These are phyloP conservation scores for Achlya flavicornis DNA, from an alignment of 2,888 invertebrate species.

Conservation along the genomic window DNA sequence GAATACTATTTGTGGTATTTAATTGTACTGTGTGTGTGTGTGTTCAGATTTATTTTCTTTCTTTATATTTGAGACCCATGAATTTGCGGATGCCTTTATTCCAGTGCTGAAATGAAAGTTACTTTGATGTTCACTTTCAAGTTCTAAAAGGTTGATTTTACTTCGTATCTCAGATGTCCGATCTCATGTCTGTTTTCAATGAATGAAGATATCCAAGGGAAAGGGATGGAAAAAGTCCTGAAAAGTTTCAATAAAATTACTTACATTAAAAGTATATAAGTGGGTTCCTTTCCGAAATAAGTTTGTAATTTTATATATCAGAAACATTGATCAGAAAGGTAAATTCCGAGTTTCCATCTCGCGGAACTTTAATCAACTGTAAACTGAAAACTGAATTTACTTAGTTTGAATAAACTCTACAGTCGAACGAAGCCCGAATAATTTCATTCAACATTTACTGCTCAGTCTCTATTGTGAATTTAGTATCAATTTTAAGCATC, in stretches of 20 bases:
- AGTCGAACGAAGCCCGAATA: not conserved
- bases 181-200: not conserved
- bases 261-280: not conserved
- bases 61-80: no score
- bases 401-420: not conserved
- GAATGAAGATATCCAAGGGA: not conserved
- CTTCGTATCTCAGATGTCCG: not conserved
- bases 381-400: not conserved
- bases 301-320: conserved; percentile 1
- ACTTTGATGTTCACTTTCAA: not conserved
- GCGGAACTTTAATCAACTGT: not conserved
- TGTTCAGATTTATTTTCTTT: no score
- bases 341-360: not conserved
- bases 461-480: no score
- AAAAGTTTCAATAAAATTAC: not conserved
- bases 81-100: no score
- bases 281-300: not conserved
- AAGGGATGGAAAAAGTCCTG: not conserved
- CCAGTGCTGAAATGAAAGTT: not conserved
- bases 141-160: not conserved
- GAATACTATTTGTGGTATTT: no score
- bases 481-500: no score
- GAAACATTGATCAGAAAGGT: no score
- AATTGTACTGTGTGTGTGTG: no score
- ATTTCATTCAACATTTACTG: not conserved